phyloP scores from a whole-genome alignment of 2,888 invertebrate genomes.

The Busseola fusca region DNA sequence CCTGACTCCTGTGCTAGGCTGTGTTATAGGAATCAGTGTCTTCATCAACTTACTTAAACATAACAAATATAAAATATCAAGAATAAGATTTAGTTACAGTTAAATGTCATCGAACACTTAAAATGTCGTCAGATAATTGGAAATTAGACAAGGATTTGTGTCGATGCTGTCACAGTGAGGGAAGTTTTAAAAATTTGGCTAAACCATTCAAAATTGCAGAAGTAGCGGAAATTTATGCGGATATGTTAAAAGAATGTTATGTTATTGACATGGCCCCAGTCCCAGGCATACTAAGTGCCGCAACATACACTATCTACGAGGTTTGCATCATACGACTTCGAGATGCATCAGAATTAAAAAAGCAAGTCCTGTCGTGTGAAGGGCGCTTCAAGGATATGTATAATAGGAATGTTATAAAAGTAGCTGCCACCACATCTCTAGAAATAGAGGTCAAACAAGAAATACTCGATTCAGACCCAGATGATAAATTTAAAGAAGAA shows the following conservation, averaged over 20 bases:
- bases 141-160: slow-evolving; percentile 77
- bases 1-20: too few relatives aligned
- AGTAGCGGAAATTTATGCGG: slow-evolving; percentile 70
- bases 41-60: too few relatives aligned
- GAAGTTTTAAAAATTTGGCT: slow-evolving; percentile 73
- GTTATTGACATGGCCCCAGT: slow-evolving; percentile 70
- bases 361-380: slow-evolving; percentile 74
- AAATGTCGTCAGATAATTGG: slow-evolving; percentile 73
- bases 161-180: slow-evolving; percentile 81
- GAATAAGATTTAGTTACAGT: slow-evolving; percentile 6
- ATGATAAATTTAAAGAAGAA: slow-evolving; percentile 27
- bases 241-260: slow-evolving; percentile 75
- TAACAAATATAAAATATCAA: background rate
- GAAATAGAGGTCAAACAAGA: slow-evolving; percentile 32
- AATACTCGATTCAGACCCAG: slow-evolving; percentile 7
- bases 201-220: slow-evolving; percentile 64
- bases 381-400: slow-evolving; percentile 72
- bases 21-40: too few relatives aligned
- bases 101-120: slow-evolving; percentile 46
- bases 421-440: background rate
- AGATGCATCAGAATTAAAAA: slow-evolving; percentile 74
- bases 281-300: slow-evolving; percentile 63
- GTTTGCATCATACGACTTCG: slow-evolving; percentile 69
- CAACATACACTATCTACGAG: slow-evolving; percentile 77
- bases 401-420: slow-evolving; percentile 63